phyloP scores from a whole-genome alignment of 2,888 invertebrate species.

The Sthenelais limicola region DNA sequence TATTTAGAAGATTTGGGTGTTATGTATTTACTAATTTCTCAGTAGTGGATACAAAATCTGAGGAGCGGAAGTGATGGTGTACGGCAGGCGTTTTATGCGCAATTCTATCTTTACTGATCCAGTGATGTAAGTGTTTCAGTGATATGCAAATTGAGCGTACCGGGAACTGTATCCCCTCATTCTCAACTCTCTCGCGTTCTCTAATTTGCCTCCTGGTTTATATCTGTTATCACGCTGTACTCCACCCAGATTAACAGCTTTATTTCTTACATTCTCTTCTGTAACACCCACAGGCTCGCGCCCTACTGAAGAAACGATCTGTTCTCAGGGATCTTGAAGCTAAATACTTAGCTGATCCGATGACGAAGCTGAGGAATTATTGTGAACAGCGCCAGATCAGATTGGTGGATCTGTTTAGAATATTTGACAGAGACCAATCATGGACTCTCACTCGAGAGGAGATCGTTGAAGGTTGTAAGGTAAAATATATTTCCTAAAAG shows the following conservation, averaged over 20 bases:
- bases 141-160: too few species aligned
- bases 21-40: too few species aligned
- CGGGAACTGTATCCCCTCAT: too few species aligned
- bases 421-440: conserved; percentile 65
- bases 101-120: too few species aligned
- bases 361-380: conserved; percentile 59
- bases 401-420: conserved; percentile 64
- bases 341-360: conserved; percentile 55
- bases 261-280: background rate
- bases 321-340: background rate
- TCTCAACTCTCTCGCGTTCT: too few species aligned
- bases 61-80: too few species aligned
- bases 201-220: too few species aligned
- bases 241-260: background rate
- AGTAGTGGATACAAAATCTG: too few species aligned
- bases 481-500: conserved; percentile 50
- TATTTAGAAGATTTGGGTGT: too few species aligned
- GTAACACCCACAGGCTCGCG: background rate
- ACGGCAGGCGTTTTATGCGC: too few species aligned
- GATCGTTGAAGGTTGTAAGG: conserved; percentile 60
- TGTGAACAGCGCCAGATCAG: conserved; percentile 58
- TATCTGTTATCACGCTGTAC: too few species aligned
- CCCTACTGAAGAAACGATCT: background rate
- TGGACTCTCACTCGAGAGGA: conserved; percentile 59
- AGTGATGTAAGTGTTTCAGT: too few species aligned